phyloP scores from a whole-genome alignment of 2,888 invertebrate species.

The Cosmia trapezina region DNA sequence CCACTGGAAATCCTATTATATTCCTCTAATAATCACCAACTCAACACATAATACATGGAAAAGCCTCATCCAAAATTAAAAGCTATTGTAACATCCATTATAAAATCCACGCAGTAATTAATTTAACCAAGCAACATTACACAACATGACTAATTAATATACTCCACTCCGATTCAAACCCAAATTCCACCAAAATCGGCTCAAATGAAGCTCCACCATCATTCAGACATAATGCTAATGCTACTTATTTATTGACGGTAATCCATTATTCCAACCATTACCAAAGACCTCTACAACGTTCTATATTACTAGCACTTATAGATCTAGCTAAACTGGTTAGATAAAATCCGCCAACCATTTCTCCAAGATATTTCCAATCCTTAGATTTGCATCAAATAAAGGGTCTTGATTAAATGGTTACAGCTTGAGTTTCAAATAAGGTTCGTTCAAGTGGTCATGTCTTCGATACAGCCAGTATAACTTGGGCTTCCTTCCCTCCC shows the following conservation, averaged over 20 bases:
- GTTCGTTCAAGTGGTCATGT: conserved; percentile 85
- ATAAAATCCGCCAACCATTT: conserved; percentile 64
- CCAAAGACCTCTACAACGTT: conserved; percentile 55
- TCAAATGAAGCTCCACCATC: conserved; percentile 78
- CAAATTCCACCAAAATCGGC: conserved; percentile 82
- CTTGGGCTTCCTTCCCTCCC: conserved; percentile 70
- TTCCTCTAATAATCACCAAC: conserved; percentile 10
- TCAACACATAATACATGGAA: conserved; percentile 41
- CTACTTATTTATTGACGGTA: conserved; percentile 86
- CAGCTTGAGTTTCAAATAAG: conserved; percentile 81
- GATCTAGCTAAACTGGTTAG: conserved; percentile 65
- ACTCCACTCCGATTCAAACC: conserved; percentile 73
- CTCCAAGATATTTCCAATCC: conserved; percentile 64
- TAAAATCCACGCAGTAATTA: conserved; percentile 65
- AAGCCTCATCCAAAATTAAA: conserved; percentile 31
- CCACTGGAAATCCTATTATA: background rate
- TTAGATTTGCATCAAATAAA: conserved; percentile 57
- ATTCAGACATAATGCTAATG: conserved; percentile 79
- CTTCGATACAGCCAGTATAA: conserved; percentile 76
- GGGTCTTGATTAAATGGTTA: conserved; percentile 70
- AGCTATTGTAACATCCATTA: conserved; percentile 51
- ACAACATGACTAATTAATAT: conserved; percentile 77
- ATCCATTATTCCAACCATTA: conserved; percentile 78
- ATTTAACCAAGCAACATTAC: conserved; percentile 65
- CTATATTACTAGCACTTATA: conserved; percentile 42